Conservation (phyloP, 2,888 invertebrate genomes). For the Subacronicta megacephala region DNA sequence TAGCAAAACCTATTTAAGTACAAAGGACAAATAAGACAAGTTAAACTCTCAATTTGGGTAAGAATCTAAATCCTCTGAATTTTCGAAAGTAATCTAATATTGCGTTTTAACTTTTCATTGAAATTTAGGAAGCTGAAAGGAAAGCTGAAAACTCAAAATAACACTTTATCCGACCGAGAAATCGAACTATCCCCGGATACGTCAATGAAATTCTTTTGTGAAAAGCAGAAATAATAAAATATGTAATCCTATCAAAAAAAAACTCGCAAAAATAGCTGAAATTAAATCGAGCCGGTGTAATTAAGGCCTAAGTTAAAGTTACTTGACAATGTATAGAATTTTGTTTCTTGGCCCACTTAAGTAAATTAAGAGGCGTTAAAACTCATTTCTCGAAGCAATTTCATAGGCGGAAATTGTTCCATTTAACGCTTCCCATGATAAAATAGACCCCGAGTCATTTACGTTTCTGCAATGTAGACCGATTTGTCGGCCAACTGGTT, state of each 20-base stretch:
- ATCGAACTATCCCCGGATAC: no score
- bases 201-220: no score
- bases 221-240: no score
- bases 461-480: constrained; percentile 59
- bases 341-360: constrained; percentile 67
- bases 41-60: no score
- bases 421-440: constrained; percentile 73
- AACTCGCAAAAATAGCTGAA: constrained; percentile 18
- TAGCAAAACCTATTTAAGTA: no score
- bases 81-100: no score
- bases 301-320: constrained; percentile 50
- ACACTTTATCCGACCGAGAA: no score
- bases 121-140: no score
- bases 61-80: no score
- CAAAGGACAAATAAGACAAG: no score
- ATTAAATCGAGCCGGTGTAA: constrained; percentile 39
- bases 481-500: constrained; percentile 32
- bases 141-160: no score
- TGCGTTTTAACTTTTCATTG: no score
- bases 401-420: constrained; percentile 76
- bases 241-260: not conserved
- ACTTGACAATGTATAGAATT: constrained; percentile 53
- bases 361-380: constrained; percentile 68
- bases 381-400: constrained; percentile 71
- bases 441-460: constrained; percentile 66